phyloP scores from a whole-genome alignment of 2,797 vertebrate genomes.

The Nyctibius grandis region DNA sequence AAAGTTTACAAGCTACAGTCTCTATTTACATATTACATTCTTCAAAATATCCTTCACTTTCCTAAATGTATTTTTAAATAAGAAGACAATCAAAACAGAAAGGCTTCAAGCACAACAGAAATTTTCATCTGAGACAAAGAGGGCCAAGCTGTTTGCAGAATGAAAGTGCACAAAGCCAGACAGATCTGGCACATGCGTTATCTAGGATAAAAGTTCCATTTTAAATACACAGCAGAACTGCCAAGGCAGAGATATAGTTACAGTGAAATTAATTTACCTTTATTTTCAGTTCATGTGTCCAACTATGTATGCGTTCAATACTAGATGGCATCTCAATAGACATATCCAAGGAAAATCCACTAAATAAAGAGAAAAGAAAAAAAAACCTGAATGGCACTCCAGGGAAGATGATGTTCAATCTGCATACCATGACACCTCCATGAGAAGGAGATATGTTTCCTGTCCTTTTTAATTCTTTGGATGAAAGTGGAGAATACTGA shows the following conservation, averaged over 20 bases:
- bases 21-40: neutral
- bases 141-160: neutral
- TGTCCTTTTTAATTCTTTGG: neutral
- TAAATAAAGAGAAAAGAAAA: slow-evolving; percentile 32
- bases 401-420: neutral
- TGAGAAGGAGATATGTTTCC: neutral
- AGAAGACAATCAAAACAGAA: neutral
- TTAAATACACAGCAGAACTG: neutral
- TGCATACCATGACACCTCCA: neutral
- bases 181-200: neutral
- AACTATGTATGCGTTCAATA: slow-evolving; percentile 73
- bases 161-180: neutral
- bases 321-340: slow-evolving; percentile 82
- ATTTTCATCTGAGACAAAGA: neutral
- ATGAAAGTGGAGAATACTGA: neutral
- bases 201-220: neutral
- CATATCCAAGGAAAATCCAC: slow-evolving; percentile 79
- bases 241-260: neutral
- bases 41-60: neutral
- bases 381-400: neutral
- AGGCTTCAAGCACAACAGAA: neutral
- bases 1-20: neutral
- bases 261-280: slow-evolving; percentile 75
- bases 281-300: slow-evolving; percentile 77
- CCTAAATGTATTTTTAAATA: neutral